A percentile compares a stretch with the other conserved stretches of the same genome.
Conservation (phyloP, 2,888 invertebrate species). For the Myathropa florea region DNA sequence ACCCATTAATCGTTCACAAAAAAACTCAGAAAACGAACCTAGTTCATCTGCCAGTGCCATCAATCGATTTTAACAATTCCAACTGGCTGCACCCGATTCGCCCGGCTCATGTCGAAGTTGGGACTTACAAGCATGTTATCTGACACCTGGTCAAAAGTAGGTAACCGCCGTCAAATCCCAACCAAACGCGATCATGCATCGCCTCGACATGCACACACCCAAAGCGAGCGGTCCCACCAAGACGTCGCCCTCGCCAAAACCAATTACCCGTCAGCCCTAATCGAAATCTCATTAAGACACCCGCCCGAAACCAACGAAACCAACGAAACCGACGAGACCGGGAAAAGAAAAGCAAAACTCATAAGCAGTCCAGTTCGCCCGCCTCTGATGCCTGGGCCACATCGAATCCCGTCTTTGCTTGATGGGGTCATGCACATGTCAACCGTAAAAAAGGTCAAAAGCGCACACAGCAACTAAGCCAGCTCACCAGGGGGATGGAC, state of each 20-base stretch:
- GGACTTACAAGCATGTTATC: slow-evolving; percentile 41
- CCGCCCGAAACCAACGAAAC: no score
- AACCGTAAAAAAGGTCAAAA: slow-evolving; percentile 67
- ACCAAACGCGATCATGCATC: slow-evolving; percentile 22
- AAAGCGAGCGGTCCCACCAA: not conserved
- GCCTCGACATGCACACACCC: slow-evolving; percentile 58
- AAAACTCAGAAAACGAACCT: no score
- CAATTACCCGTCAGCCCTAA: slow-evolving; percentile 22
- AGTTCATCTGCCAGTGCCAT: not conserved
- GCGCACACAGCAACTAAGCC: slow-evolving; percentile 54
- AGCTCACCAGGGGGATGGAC: slow-evolving; percentile 1
- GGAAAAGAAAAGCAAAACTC: slow-evolving; percentile 46
- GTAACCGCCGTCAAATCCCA: not conserved
- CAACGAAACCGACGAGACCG: slow-evolving; percentile 33
- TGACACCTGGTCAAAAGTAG: slow-evolving; percentile 52
- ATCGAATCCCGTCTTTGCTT: slow-evolving; percentile 53
- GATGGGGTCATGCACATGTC: slow-evolving; percentile 70
- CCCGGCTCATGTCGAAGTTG: not conserved
- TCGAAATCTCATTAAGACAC: slow-evolving; percentile 60
- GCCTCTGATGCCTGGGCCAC: slow-evolving; percentile 2
- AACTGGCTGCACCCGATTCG: no score
- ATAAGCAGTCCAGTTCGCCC: not conserved
- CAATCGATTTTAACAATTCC: no score
- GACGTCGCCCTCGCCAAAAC: slow-evolving; percentile 10
- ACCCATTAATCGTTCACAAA: no score